Base-by-base conservation (phyloP, 2,888 invertebrate genomes). In the Tipula confusa region DNA sequence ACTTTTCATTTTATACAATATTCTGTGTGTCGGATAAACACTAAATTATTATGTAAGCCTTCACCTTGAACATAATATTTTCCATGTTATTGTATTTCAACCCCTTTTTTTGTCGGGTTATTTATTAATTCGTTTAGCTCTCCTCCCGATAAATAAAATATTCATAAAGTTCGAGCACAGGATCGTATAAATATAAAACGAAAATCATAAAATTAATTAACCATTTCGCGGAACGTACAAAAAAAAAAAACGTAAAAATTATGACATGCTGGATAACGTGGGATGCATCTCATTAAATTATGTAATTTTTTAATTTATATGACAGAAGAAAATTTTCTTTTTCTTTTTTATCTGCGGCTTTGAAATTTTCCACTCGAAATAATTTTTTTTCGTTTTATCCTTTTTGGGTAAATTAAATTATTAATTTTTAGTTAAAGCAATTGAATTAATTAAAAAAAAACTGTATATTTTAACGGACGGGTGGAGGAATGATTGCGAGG, bases 291-390 rank as follows among this genome's bases (percentile, higher is more conserved):
- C 18, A 64, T 64, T 64, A 64, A 64, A 64, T 24, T 64, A 24
- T n/a, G n/a, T 24, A 64, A 43, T 43, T 64, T 64, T 64, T 64
- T 64, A 64, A 64, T 64, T 64, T 64, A 64, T 64, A 64, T 24
- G 64, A 64, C 24, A 64, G 64, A 24, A 64, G 64, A 64, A 24
- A 64, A 24, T 64, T 24, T 64, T 11, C 18, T 64, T 18, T 15
- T 15, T 43, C 15, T 24, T 9, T n/a, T n/a, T n/a, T n/a, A n/a
- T n/a, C n/a, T n/a, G n/a, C n/a, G n/a, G n/a, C n/a, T n/a, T n/a
- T n/a, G n/a, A n/a, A n/a, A n/a, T n/a, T n/a, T n/a, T n/a, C n/a
- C n/a, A n/a, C n/a, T n/a, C n/a, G n/a, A n/a, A n/a, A n/a, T n/a
- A n/a, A 43, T 15, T 15, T 64, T n/a, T 6, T 33, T 33, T 33